phyloP scores from a whole-genome alignment of 2,888 invertebrate species.

The Sarcophaga carnaria region DNA sequence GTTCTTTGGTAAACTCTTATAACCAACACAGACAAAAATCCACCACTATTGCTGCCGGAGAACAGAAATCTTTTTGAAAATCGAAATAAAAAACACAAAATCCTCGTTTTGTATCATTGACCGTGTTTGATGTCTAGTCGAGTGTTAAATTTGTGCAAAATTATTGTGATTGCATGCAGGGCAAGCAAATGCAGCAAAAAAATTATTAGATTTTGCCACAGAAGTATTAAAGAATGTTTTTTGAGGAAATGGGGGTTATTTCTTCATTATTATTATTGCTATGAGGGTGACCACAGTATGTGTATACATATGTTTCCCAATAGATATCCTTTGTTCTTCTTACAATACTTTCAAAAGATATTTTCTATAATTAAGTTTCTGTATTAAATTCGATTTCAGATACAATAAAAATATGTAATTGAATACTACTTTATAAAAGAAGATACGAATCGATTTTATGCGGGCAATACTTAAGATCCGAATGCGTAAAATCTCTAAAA shows the following conservation, averaged over 20 bases:
- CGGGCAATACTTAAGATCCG: too few relatives aligned
- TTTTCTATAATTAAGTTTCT: conserved; percentile 19
- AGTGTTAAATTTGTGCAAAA: conserved; percentile 64
- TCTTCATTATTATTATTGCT: too few relatives aligned
- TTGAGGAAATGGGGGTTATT: conserved; percentile 16
- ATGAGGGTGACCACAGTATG: conserved; percentile 3
- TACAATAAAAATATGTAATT: too few relatives aligned
- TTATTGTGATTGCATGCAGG: conserved; percentile 31
- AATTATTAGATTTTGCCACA: background rate
- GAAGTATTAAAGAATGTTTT: background rate
- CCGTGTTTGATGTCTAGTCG: conserved; percentile 56
- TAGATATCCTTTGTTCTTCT: background rate
- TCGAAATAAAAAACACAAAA: background rate
- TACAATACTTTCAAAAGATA: background rate
- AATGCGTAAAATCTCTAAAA: too few relatives aligned
- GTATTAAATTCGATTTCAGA: background rate
- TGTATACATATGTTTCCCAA: background rate
- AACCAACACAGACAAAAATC: background rate
- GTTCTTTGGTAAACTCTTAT: too few relatives aligned
- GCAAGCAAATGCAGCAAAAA: background rate
- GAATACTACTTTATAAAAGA: too few relatives aligned
- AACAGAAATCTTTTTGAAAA: background rate
- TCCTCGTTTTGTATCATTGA: background rate
- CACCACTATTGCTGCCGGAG: conserved; percentile 4
- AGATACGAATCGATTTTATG: too few relatives aligned